Percentiles rank a stretch among this genome's conserved stretches.
These are phyloP conservation scores for Pseudonaja textilis DNA, from an alignment of 2,113 vertebrate genomes.

Conservation along the genomic window DNA sequence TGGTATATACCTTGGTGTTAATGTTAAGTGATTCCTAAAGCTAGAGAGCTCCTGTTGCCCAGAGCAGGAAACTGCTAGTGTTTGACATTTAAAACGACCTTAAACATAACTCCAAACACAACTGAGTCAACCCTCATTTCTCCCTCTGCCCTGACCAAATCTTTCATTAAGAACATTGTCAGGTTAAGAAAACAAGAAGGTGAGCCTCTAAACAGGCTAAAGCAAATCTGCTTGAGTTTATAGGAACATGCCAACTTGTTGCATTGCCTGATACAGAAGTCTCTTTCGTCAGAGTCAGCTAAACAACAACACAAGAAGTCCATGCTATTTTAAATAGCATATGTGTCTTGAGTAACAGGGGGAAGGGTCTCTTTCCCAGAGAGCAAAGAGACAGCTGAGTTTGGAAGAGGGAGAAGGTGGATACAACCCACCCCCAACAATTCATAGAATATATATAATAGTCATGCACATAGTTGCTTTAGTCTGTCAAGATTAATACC, in stretches of 20 bases:
- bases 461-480: no score
- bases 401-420: no score
- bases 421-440: no score
- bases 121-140: background rate
- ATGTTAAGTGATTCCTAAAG: conserved; percentile 14
- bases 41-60: background rate
- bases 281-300: background rate
- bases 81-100: background rate
- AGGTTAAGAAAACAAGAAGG: background rate
- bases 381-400: no score
- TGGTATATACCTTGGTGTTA: background rate
- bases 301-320: background rate
- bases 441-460: no score
- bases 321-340: background rate
- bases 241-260: background rate
- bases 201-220: background rate
- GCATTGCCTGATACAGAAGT: background rate
- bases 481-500: no score
- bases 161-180: background rate
- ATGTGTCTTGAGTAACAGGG: background rate
- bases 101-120: background rate
- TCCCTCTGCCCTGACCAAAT: background rate
- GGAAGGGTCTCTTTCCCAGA: background rate
- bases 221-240: background rate
- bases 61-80: background rate